Evolutionary conservation across 53 echinoderm and acorn worm genomes (phyloP), one percentile per base, ranked within the genome.

Genomic region (Patiria pectinifera): DNA sequence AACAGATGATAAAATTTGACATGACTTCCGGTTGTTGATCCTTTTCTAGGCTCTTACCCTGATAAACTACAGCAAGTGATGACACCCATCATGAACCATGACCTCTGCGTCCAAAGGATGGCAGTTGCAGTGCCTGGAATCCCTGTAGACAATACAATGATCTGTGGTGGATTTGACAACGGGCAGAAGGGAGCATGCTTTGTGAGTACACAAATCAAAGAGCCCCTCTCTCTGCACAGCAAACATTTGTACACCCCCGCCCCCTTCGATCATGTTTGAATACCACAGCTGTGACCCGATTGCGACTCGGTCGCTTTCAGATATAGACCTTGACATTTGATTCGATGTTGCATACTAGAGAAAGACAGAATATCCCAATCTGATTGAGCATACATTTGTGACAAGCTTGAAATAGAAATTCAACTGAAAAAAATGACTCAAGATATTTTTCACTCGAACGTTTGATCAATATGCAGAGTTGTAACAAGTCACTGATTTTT

Each of bases 111-210:
- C 48, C 69, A 91, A 2, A 69, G 71, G n/a, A 53, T 60, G 21
- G 15, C 74, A 2, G 58, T 45, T 18, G 45, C 48, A 13, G 15
- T n/a, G 53, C 53, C 91, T 85, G 85, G 47, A 62, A 76, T 87
- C 59, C 69, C 26, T 21, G 94, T 92, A 2, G 95, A 91, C 45
- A 82, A 95, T 75, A 91, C 95, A 61, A 96, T 96, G 96, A 71
- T 96, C 62, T 96, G 96, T 85, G 96, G 94, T 44, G 96, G 96
- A 44, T 96, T 91, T 23, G 48, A 84, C 11, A 19, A 88, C 3
- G 96, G 94, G 70, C 86, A 92, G 5, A 92, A 94, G 77, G 96
- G 95, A 85, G 95, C 96, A 3, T 96, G 96, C 91, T 91, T 91
- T 83, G 96, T 96, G 66, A 76, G 93, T 89, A 89, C 5, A 16